Conservation (phyloP, 2,797 vertebrate species). For the Poliocrania exsul region DNA sequence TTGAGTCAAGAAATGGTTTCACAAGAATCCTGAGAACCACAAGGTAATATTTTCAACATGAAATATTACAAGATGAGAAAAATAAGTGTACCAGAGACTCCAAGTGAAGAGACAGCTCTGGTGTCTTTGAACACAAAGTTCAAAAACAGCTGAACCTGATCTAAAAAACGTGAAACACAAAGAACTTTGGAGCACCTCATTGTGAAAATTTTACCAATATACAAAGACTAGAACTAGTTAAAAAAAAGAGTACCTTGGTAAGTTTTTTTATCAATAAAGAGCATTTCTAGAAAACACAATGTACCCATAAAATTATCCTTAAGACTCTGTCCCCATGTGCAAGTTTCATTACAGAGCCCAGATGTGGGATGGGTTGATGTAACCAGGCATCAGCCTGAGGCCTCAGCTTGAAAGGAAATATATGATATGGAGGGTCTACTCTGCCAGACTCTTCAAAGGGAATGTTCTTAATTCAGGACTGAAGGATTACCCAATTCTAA, state of each 20-base stretch:
- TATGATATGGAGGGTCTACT: not conserved
- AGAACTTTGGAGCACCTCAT: not conserved
- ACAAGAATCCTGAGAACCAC: not conserved
- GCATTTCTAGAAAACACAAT: not conserved
- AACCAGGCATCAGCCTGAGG: not conserved
- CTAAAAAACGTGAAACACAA: not conserved
- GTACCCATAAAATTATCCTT: not conserved
- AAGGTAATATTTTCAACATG: not conserved
- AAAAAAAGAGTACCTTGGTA: not conserved
- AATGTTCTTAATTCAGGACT: constrained; percentile 26
- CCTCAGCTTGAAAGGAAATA: not conserved
- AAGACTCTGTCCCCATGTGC: not conserved
- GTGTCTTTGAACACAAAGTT: not conserved
- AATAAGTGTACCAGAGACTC: not conserved
- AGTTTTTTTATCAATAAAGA: not conserved
- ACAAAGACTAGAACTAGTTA: not conserved
- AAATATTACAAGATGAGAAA: not conserved
- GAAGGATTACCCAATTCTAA: constrained; percentile 1
- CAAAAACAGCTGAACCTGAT: not conserved
- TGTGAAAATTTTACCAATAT: not conserved
- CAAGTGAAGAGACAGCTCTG: rapidly evolving
- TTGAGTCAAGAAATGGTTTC: not conserved
- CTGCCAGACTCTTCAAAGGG: constrained; percentile 6
- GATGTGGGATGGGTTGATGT: not conserved
- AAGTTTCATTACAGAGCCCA: not conserved